Conservation (phyloP, 1,140 invertebrate genomes). For the Brachionus angularis region DNA sequence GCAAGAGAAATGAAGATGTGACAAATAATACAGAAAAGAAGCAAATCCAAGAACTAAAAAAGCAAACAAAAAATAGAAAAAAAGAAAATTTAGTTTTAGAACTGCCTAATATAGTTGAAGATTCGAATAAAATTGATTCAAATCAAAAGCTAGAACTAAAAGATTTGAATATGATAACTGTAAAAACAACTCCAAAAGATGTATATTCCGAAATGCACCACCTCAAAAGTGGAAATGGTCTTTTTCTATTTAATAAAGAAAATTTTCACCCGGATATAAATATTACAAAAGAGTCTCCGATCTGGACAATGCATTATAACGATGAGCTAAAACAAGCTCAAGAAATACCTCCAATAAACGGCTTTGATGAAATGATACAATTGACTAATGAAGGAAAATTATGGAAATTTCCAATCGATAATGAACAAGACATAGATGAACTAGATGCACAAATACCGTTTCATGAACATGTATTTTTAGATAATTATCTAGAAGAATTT, state of each 20-base stretch:
- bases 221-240: background rate
- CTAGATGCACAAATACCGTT: conserved; percentile 14
- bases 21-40: too few species aligned
- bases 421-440: conserved; percentile 69
- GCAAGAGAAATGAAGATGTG: too few species aligned
- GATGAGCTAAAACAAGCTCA: conserved; percentile 2
- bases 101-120: too few species aligned
- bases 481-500: conserved; percentile 39
- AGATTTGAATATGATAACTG: too few species aligned
- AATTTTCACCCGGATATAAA: background rate
- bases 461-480: conserved; percentile 37
- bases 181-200: too few species aligned
- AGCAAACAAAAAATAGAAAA: too few species aligned
- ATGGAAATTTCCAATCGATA: conserved; percentile 95
- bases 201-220: too few species aligned
- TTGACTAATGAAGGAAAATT: conserved; percentile 91
- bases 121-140: too few species aligned
- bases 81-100: too few species aligned
- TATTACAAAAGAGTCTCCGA: conserved; percentile 4
- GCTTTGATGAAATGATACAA: conserved; percentile 81
- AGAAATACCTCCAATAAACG: conserved; percentile 67
- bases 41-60: too few species aligned
- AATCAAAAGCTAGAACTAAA: too few species aligned
- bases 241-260: background rate
- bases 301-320: conserved; percentile 18